Conservation (phyloP, 2,888 invertebrate species). For the Coronaproctus castanopsis region DNA sequence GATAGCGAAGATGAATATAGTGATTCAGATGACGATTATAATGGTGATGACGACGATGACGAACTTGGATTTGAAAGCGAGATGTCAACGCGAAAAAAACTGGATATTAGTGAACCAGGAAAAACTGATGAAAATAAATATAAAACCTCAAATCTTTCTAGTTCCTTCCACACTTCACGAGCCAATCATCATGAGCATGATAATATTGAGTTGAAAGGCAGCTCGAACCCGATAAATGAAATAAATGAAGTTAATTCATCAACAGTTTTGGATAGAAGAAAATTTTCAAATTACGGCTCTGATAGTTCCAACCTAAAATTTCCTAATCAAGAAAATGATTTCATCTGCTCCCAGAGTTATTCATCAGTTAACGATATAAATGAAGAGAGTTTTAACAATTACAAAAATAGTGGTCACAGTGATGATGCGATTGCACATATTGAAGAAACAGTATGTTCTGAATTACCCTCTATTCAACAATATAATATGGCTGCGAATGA, state of each 20-base stretch:
- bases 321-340: neutral
- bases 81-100: no score
- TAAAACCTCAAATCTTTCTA: neutral
- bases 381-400: neutral
- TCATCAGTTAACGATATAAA: neutral
- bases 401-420: neutral
- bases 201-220: neutral
- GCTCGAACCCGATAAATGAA: neutral
- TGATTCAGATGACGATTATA: slow-evolving; percentile 2
- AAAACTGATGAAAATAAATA: neutral
- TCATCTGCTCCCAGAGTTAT: neutral
- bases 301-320: no score
- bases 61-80: neutral
- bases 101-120: no score
- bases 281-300: neutral
- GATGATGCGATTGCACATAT: no score
- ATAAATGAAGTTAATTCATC: neutral
- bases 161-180: neutral
- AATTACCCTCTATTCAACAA: neutral
- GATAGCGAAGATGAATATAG: slow-evolving; percentile 8
- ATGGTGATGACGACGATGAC: slow-evolving; percentile 8
- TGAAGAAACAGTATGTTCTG: no score
- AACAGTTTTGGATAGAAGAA: neutral
- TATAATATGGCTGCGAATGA: neutral
- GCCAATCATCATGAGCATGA: neutral